phyloP scores from a whole-genome alignment of 2,113 vertebrate species.

The Scopus umbretta region DNA sequence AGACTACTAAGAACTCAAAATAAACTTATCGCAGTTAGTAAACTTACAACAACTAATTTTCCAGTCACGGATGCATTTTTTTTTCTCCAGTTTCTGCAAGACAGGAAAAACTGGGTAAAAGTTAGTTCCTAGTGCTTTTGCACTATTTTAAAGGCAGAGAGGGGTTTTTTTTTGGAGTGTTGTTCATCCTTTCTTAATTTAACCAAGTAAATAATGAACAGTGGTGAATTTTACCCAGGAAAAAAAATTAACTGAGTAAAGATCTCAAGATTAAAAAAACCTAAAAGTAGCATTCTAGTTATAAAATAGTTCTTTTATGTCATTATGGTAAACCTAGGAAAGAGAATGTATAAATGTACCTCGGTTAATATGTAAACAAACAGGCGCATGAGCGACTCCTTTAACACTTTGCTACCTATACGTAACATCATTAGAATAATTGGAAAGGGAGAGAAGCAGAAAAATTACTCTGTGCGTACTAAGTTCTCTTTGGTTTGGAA shows the following conservation, averaged over 20 bases:
- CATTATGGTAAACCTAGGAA: neutral
- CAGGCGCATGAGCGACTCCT: neutral
- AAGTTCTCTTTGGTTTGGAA: neutral
- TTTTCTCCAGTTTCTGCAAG: neutral
- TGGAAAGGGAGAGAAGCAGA: neutral
- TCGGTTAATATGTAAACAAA: neutral
- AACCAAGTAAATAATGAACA: neutral
- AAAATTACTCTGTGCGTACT: neutral
- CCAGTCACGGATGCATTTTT: neutral
- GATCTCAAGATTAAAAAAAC: neutral
- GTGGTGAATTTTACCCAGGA: neutral
- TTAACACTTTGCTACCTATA: neutral
- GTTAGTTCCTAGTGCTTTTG: neutral
- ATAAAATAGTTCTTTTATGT: conserved; percentile 23
- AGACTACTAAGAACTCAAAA: neutral
- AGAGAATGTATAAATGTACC: neutral
- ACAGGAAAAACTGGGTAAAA: neutral
- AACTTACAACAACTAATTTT: neutral
- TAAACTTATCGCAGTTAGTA: neutral
- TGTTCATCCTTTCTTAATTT: neutral
- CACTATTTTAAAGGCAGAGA: neutral
- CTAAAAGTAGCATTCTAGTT: neutral
- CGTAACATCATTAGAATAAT: neutral
- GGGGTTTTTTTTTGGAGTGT: neutral
- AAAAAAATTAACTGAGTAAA: neutral